Evolutionary conservation across 2,888 invertebrate genomes (phyloP).

Genomic region (Plusia festucae): DNA sequence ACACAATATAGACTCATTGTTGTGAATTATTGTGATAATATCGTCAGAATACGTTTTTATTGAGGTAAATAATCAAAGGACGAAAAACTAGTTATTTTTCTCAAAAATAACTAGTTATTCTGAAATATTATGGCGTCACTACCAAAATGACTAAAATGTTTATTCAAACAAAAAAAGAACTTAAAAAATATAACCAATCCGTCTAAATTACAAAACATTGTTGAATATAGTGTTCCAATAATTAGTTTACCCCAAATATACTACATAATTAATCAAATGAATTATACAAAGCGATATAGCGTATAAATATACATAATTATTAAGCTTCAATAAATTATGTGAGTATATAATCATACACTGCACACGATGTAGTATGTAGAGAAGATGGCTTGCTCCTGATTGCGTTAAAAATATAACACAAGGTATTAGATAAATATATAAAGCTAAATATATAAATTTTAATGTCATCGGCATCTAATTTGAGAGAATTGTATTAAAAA

Average conservation of each 20-base stretch:
- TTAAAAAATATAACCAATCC: too few relatives aligned
- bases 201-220: too few relatives aligned
- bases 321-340: background rate
- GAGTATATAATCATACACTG: constrained; percentile 74
- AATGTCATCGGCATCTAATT: background rate
- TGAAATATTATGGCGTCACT: too few relatives aligned
- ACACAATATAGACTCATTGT: too few relatives aligned
- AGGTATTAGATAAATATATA: constrained; percentile 19
- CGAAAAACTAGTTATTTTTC: too few relatives aligned
- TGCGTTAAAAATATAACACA: constrained; percentile 49
- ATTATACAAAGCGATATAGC: constrained; percentile 18
- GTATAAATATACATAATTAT: background rate
- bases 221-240: background rate
- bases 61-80: too few relatives aligned
- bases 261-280: constrained; percentile 9
- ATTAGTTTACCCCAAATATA: background rate
- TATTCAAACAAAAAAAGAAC: too few relatives aligned
- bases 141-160: too few relatives aligned
- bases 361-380: constrained; percentile 85
- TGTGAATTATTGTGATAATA: too few relatives aligned
- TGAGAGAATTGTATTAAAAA: background rate
- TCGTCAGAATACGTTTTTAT: too few relatives aligned
- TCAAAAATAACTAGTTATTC: too few relatives aligned
- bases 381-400: constrained; percentile 82
- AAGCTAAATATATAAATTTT: constrained; percentile 20